Conservation (phyloP, 2,888 invertebrate genomes). For the Chrysolina haemoptera region DNA sequence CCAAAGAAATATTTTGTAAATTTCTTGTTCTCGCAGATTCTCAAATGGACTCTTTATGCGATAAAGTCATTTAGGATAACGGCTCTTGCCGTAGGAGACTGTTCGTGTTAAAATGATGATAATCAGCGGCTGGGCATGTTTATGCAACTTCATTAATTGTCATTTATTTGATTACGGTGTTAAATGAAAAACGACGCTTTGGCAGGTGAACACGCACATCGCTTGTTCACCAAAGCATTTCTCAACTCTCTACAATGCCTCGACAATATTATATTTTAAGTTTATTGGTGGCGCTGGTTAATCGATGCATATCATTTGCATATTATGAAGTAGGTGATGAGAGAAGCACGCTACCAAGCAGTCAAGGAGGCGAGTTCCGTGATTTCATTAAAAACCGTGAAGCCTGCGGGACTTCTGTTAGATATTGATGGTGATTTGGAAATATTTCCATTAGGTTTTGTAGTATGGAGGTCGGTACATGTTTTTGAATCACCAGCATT, state of each 20-base stretch:
- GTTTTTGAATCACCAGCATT: too few species aligned
- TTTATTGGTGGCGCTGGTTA: constrained; percentile 37
- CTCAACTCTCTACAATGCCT: constrained; percentile 21
- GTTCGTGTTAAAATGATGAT: constrained; percentile 39
- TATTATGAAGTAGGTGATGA: constrained; percentile 41
- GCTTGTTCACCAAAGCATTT: constrained; percentile 23
- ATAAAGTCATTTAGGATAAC: constrained; percentile 40
- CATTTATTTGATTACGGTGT: constrained; percentile 42
- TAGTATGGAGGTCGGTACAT: not conserved
- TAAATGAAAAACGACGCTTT: constrained; percentile 43
- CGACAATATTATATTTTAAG: constrained; percentile 36
- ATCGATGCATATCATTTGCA: constrained; percentile 42
- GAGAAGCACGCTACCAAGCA: constrained; percentile 37
- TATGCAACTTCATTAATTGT: constrained; percentile 47
- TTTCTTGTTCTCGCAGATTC: too few species aligned
- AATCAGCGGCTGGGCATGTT: constrained; percentile 42
- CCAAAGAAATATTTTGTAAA: too few species aligned
- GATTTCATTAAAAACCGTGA: constrained; percentile 18
- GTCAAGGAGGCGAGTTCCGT: constrained; percentile 27
- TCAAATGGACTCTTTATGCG: constrained; percentile 10
- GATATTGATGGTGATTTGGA: constrained; percentile 23
- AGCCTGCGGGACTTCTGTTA: not conserved
- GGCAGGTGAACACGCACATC: constrained; percentile 43
- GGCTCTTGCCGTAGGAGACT: constrained; percentile 30
- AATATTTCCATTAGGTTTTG: not conserved